These are phyloP conservation scores for Albula glossodonta DNA, from an alignment of 2,113 vertebrate genomes.

Conservation along the genomic window DNA sequence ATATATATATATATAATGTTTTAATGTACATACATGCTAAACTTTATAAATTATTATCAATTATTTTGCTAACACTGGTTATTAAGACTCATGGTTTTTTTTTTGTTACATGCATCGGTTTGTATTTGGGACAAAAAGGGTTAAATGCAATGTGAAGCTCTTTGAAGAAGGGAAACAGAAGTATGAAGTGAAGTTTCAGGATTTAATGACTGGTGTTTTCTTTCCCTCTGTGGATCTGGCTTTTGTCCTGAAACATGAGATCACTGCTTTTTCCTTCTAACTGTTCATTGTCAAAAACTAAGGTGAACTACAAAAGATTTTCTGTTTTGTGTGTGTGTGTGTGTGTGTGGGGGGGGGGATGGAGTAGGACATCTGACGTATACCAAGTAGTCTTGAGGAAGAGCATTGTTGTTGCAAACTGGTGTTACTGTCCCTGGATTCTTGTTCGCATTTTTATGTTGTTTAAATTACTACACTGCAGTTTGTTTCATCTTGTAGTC, in stretches of 20 bases:
- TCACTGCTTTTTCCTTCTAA: conserved; percentile 45
- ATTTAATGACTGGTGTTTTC: conserved; percentile 57
- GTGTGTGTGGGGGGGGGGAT: background rate
- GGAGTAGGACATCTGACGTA: background rate
- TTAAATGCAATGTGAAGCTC: background rate
- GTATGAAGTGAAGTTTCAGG: conserved; percentile 55
- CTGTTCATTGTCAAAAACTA: conserved; percentile 42
- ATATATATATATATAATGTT: no score
- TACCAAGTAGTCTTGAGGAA: background rate
- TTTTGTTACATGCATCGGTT: background rate
- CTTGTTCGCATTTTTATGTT: background rate
- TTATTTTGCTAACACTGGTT: no score
- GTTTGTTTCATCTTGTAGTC: background rate
- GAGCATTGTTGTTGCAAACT: no score
- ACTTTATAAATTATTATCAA: no score
- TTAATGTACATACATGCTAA: no score
- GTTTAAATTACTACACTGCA: no score
- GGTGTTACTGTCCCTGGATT: background rate
- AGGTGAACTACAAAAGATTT: conserved; percentile 28
- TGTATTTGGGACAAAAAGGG: conserved; percentile 7
- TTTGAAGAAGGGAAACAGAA: conserved; percentile 53
- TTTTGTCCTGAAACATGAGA: conserved; percentile 64
- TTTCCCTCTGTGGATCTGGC: conserved; percentile 59
- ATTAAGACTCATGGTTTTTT: no score
- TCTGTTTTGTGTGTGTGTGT: conserved; percentile 37